phyloP scores from a whole-genome alignment of 2,888 invertebrate species.

The Rhagium mordax region DNA sequence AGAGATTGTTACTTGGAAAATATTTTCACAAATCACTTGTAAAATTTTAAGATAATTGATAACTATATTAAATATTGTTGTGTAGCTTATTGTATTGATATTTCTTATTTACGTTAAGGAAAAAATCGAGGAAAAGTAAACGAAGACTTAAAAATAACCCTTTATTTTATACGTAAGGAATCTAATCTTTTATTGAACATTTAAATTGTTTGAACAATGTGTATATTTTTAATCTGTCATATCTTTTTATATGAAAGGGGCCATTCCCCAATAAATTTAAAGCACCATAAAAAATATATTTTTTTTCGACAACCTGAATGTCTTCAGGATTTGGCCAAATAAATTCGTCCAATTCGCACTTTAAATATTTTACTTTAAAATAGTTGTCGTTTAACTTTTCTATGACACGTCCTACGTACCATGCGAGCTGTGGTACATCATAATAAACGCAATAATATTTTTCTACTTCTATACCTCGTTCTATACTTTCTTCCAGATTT shows the following conservation, averaged over 20 bases:
- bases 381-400: too few species aligned
- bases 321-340: slow-evolving; percentile 1
- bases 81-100: too few species aligned
- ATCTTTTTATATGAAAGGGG: too few species aligned
- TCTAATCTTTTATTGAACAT: background rate
- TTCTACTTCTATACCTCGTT: background rate
- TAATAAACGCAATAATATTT: slow-evolving; percentile 1
- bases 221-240: background rate
- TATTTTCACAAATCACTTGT: background rate
- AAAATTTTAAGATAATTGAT: background rate
- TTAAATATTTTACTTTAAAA: too few species aligned
- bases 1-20: too few species aligned
- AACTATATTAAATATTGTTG: slow-evolving; percentile 3
- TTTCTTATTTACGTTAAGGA: slow-evolving; percentile 2
- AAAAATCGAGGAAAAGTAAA: slow-evolving; percentile 3
- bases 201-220: slow-evolving; percentile 3
- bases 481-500: slow-evolving; percentile 5
- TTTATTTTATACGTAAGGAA: background rate
- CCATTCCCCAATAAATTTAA: background rate
- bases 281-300: background rate
- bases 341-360: background rate
- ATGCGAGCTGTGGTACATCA: slow-evolving; percentile 2
- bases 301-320: slow-evolving; percentile 3
- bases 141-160: background rate
- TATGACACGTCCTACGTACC: too few species aligned